Evolutionary conservation across 1,140 invertebrate genomes (phyloP).

Genomic region (Berghia stephanieae): DNA sequence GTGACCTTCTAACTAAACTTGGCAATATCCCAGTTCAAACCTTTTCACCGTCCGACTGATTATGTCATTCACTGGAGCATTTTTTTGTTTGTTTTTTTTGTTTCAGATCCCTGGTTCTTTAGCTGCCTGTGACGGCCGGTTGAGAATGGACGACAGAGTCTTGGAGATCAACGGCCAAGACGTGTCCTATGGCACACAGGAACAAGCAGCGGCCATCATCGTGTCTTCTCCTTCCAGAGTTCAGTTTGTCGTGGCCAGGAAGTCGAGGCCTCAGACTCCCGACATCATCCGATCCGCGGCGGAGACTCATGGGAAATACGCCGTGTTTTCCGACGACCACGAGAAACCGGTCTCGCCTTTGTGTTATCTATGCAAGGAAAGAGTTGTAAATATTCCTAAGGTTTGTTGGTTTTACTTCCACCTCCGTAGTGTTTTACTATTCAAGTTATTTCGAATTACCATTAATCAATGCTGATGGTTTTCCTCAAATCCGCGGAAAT

Average conservation of each 20-base stretch:
- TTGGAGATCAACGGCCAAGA: conserved; percentile 70
- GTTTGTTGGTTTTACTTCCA: conserved; percentile 42
- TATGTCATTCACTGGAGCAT: not conserved
- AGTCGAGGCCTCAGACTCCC: conserved; percentile 62
- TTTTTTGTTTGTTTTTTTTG: not conserved
- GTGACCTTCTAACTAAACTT: no score
- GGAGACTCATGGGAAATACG: conserved; percentile 37
- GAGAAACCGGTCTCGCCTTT: conserved; percentile 39
- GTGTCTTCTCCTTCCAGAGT: conserved; percentile 59
- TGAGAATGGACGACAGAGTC: conserved; percentile 62
- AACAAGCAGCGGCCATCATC: conserved; percentile 67
- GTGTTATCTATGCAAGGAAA: conserved; percentile 56
- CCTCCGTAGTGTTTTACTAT: no score
- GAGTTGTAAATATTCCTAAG: conserved; percentile 66
- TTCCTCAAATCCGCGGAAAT: no score
- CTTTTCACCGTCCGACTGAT: no score
- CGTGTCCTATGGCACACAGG: conserved; percentile 65
- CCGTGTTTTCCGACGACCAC: conserved; percentile 35
- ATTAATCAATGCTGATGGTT: no score
- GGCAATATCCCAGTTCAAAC: no score
- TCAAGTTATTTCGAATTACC: no score
- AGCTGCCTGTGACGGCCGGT: conserved; percentile 60
- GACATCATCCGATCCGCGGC: conserved; percentile 62
- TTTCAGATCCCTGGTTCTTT: conserved; percentile 64
- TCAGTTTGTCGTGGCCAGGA: conserved; percentile 67